phyloP scores from a whole-genome alignment of 2,797 vertebrate genomes.

The Cuniculus paca region DNA sequence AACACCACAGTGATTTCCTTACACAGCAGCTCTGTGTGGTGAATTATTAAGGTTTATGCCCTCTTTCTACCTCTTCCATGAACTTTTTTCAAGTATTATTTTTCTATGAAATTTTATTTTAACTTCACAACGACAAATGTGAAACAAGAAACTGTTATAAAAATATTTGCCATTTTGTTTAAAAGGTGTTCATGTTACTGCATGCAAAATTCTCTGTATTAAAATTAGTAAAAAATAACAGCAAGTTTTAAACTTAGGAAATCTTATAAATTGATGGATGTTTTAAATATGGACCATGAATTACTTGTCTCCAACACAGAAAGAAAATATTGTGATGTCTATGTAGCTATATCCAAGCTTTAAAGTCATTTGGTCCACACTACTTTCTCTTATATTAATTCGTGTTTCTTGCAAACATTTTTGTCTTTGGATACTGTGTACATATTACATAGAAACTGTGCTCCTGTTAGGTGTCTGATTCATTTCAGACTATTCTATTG shows the following conservation, averaged over 20 bases:
- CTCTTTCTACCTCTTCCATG: background rate
- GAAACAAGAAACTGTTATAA: background rate
- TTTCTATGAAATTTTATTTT: background rate
- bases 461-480: background rate
- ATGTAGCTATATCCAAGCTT: background rate
- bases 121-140: slow-evolving; percentile 29
- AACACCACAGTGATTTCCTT: slow-evolving; percentile 63
- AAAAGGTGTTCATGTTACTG: slow-evolving; percentile 15
- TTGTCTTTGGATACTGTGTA: background rate
- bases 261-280: background rate
- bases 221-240: slow-evolving; percentile 13
- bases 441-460: background rate
- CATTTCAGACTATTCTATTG: slow-evolving; percentile 9
- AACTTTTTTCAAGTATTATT: slow-evolving; percentile 36
- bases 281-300: background rate
- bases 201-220: background rate
- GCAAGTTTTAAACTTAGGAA: slow-evolving; percentile 16
- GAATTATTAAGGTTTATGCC: slow-evolving; percentile 20
- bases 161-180: background rate
- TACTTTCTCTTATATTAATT: background rate
- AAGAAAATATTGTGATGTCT: background rate
- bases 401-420: slow-evolving; percentile 27
- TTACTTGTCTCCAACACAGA: background rate
- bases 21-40: background rate
- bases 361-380: background rate